phyloP scores from a whole-genome alignment of 2,888 invertebrate species.

The Harpalus rufipes region DNA sequence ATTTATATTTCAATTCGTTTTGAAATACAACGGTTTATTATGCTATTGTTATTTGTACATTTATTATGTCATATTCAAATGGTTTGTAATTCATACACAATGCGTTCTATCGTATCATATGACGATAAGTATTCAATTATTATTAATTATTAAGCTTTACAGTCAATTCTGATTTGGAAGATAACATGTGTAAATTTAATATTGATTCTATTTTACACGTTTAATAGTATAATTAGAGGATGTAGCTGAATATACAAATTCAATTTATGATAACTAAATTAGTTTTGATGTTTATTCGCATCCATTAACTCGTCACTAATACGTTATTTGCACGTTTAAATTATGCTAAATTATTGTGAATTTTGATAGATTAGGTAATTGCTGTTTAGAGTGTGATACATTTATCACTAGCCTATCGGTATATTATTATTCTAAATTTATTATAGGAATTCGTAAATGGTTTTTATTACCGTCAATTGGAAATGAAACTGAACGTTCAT shows the following conservation, averaged over 20 bases:
- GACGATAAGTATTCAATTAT: not conserved
- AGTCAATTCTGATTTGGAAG: slow-evolving; percentile 8
- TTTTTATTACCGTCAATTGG: not conserved
- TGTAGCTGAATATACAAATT: slow-evolving; percentile 25
- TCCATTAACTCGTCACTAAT: slow-evolving; percentile 1
- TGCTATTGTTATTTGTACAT: too few species aligned
- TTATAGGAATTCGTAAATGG: not conserved
- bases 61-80: too few species aligned
- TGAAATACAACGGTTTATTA: too few species aligned
- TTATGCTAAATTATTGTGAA: slow-evolving; percentile 33
- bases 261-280: slow-evolving; percentile 41
- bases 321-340: slow-evolving; percentile 19
- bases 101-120: not conserved
- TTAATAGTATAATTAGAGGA: slow-evolving; percentile 18
- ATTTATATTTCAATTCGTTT: too few species aligned
- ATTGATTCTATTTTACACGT: not conserved
- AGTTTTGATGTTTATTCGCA: slow-evolving; percentile 34
- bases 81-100: not conserved
- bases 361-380: slow-evolving; percentile 16
- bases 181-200: slow-evolving; percentile 25
- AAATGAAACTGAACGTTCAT: not conserved
- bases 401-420: not conserved
- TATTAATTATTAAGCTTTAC: not conserved
- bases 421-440: not conserved
- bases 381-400: not conserved